phyloP scores from a whole-genome alignment of 2,888 invertebrate species.

The Drosophila kuntzei region DNA sequence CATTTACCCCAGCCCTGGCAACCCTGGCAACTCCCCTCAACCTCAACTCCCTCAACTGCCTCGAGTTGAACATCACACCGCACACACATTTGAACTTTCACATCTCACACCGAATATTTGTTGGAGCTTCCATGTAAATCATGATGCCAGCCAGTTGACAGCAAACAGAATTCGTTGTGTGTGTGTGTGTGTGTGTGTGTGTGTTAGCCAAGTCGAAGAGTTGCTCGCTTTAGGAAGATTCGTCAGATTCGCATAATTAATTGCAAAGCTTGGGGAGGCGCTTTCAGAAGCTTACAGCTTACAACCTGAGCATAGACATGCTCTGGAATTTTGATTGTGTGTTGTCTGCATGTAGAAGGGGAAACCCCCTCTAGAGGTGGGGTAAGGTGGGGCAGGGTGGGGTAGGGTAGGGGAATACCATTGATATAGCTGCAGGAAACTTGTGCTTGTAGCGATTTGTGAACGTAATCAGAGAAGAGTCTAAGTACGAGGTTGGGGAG shows the following conservation, averaged over 20 bases:
- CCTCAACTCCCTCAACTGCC: slow-evolving; percentile 13
- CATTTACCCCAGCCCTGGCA: slow-evolving; percentile 54
- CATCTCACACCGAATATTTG: slow-evolving; percentile 32
- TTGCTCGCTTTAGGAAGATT: slow-evolving; percentile 77
- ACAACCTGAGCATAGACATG: slow-evolving; percentile 61
- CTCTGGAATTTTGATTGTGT: slow-evolving; percentile 81
- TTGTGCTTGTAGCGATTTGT: slow-evolving; percentile 77
- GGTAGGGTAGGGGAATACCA: neutral
- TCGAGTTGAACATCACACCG: neutral
- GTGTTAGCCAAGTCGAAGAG: slow-evolving; percentile 74
- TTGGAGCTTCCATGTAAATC: slow-evolving; percentile 74
- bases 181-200: slow-evolving; percentile 21
- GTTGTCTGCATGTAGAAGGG: slow-evolving; percentile 46
- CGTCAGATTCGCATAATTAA: slow-evolving; percentile 84
- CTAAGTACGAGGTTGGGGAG: neutral
- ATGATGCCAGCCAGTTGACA: slow-evolving; percentile 79
- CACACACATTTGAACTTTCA: slow-evolving; percentile 42
- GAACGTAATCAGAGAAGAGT: slow-evolving; percentile 77
- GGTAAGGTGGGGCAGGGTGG: neutral
- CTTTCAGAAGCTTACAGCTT: slow-evolving; percentile 56
- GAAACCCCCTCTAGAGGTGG: neutral
- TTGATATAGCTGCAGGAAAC: slow-evolving; percentile 54
- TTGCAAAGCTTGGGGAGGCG: slow-evolving; percentile 75
- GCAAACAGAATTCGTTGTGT: slow-evolving; percentile 55
- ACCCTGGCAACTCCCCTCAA: slow-evolving; percentile 13